Conservation (phyloP, 2,113 vertebrate species). For the Parotia lawesii region DNA sequence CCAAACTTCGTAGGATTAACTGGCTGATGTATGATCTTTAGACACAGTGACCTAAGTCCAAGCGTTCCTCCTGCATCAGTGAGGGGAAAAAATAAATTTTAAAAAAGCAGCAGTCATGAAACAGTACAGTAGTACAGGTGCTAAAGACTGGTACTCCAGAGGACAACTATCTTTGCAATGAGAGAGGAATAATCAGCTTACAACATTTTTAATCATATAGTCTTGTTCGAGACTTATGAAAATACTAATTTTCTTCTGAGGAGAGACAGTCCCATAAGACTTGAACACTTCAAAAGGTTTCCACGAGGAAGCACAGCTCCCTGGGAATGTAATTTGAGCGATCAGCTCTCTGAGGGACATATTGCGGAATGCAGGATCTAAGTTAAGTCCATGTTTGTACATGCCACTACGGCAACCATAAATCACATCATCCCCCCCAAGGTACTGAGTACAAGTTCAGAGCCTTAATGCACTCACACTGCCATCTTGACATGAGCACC, state of each 20-base stretch:
- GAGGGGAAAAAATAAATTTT: accelerated
- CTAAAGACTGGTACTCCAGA: neutral
- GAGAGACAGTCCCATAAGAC: neutral
- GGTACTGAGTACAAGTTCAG: neutral
- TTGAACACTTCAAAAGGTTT: neutral
- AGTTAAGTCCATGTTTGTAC: slow-evolving; percentile 3
- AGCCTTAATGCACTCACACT: neutral
- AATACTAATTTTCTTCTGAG: neutral
- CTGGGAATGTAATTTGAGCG: neutral
- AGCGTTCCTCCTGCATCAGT: neutral
- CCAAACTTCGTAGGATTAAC: neutral
- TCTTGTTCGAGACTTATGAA: neutral
- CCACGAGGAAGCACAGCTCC: neutral
- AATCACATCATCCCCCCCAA: neutral
- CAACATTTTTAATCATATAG: neutral
- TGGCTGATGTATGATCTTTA: neutral
- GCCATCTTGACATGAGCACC: neutral
- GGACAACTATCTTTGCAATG: neutral
- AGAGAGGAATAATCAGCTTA: neutral
- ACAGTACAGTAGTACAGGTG: neutral
- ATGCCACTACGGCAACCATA: neutral
- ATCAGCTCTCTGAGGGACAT: neutral
- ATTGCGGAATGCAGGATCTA: neutral
- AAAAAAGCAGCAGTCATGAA: neutral
- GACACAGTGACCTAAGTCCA: neutral